phyloP scores from a whole-genome alignment of 2,113 vertebrate species.

The Riparia riparia region DNA sequence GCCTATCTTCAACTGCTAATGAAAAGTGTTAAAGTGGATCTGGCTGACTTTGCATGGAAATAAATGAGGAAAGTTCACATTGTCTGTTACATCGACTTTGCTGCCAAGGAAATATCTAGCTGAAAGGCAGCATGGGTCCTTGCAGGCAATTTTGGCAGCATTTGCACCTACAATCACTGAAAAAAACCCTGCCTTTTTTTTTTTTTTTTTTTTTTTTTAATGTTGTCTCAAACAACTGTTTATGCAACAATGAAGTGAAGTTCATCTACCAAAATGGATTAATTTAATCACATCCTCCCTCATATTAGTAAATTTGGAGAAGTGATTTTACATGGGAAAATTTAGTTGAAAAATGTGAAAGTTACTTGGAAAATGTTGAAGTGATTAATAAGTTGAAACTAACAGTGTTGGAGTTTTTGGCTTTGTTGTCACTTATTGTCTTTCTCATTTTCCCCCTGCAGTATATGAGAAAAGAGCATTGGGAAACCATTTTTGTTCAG shows the following conservation, averaged over 20 bases:
- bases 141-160: slow-evolving; percentile 9
- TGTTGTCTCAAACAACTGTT: not conserved
- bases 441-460: not conserved
- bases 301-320: not conserved
- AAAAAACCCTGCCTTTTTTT: not conserved
- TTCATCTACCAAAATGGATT: not conserved
- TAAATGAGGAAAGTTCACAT: slow-evolving; percentile 24
- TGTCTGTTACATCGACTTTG: not conserved
- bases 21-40: not conserved
- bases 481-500: not conserved
- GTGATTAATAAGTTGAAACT: not conserved
- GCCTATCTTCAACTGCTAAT: not conserved
- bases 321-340: not conserved
- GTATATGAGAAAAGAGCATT: not conserved
- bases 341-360: not conserved
- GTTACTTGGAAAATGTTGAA: not conserved
- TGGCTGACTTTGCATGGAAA: slow-evolving; percentile 1
- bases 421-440: not conserved
- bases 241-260: not conserved
- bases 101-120: slow-evolving; percentile 20
- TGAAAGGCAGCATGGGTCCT: slow-evolving; percentile 14
- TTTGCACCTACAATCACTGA: not conserved
- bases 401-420: not conserved
- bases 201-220: not conserved
- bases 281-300: not conserved